Evolutionary conservation across 2,113 vertebrate genomes (phyloP).

Genomic region (Condylura cristata): DNA sequence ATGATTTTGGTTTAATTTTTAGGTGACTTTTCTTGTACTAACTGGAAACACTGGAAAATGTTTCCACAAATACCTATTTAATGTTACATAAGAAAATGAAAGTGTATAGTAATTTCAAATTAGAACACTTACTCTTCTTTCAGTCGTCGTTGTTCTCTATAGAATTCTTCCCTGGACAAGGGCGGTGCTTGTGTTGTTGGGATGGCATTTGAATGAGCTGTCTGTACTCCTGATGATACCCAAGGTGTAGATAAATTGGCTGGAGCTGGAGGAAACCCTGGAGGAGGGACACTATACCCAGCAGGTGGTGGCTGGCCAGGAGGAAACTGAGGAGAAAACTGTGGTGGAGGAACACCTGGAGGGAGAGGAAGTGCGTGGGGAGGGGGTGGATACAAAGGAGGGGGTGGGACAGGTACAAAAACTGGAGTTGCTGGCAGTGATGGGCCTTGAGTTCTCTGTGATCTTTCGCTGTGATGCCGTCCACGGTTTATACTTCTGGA

Average conservation of each 20-base stretch:
- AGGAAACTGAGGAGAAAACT: constrained; percentile 91
- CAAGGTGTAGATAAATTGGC: constrained; percentile 91
- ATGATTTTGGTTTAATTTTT: constrained; percentile 81
- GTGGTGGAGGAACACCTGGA: constrained; percentile 89
- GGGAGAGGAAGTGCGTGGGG: constrained; percentile 91
- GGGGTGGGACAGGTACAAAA: constrained; percentile 89
- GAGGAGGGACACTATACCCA: constrained; percentile 91
- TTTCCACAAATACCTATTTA: constrained; percentile 81
- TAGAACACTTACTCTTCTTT: constrained; percentile 94
- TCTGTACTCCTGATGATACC: constrained; percentile 89
- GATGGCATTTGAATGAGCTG: constrained; percentile 88
- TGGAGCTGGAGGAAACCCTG: constrained; percentile 91
- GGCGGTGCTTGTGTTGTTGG: constrained; percentile 90
- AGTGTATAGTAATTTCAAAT: constrained; percentile 64
- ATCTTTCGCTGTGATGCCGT: constrained; percentile 88
- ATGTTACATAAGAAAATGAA: constrained; percentile 80
- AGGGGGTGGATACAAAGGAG: constrained; percentile 89
- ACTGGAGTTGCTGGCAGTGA: constrained; percentile 87
- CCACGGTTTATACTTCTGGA: constrained; percentile 87
- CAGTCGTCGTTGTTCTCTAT: constrained; percentile 91
- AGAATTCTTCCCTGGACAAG: constrained; percentile 96
- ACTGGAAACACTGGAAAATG: constrained; percentile 75
- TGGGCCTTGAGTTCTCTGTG: constrained; percentile 88
- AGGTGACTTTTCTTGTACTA: constrained; percentile 80
- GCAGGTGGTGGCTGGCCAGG: constrained; percentile 91